Evolutionary conservation across 64 coral and sea anemone genomes (phyloP), one percentile per base, ranked within the genome.

Genomic region (Dendrophyllia cribrosa): DNA sequence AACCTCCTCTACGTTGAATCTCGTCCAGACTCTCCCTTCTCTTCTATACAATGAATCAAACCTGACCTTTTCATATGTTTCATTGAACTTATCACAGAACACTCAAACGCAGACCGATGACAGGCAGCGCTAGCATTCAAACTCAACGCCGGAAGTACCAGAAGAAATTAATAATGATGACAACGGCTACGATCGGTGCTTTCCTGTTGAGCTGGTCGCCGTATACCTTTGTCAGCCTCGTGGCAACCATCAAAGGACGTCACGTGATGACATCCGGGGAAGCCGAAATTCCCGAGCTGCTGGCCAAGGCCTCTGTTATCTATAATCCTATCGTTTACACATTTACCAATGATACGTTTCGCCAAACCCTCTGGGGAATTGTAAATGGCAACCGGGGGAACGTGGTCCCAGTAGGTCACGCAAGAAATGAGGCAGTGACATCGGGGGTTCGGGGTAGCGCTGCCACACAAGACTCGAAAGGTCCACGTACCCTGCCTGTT

Each of bases 231-330:
- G 74, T 89, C 55, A 50, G 72, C 17, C 7, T 89, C 4, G 43
- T 20, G 19, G 59, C 88, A 34, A 65, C 76, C 6, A 16, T 79
- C 26, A 76, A 59, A 14, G 58, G 56, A 1, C 9, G 9, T 62
- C 15, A 65, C 20, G 51, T 85, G 4, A 16, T 91, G 19, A 63
- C 17, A 25, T 10, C 22, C 10, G 58, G 79, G 58, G 70, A 58
- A 56, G 78, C 89, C 13, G 80, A 83, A 58, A 70, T 91, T 51
- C 89, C 89, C 0, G 89, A 91, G 19, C 43, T 91, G 9, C 22
- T 91, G 51, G 89, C 89, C 19, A 91, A 91, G 51, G 78, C 89
- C 5, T 91, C 78, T 59, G 89, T 91, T 9, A 75, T 91, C 47
- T 91, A 91, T 24, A 85, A 85, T 23, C 89, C 89, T 15, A 56